A percentile compares a stretch with the other conserved stretches of the same genome.
These are phyloP conservation scores for Octopus bimaculoides DNA, from an alignment of 1,140 invertebrate genomes.

Conservation along the genomic window DNA sequence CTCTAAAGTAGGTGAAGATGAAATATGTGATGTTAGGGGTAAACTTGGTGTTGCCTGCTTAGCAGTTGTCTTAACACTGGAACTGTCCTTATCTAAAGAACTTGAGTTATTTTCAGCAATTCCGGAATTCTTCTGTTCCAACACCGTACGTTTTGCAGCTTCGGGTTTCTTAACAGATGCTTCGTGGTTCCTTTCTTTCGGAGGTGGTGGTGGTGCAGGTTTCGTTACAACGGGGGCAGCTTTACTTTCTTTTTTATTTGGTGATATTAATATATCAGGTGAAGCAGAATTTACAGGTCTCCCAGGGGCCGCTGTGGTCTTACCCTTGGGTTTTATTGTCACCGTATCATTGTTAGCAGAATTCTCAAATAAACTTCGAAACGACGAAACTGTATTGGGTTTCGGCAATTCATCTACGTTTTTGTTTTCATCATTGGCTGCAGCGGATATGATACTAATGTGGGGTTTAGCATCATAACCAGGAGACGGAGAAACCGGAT, in stretches of 20 bases:
- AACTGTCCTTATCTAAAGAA: too few relatives aligned
- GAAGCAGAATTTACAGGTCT: too few relatives aligned
- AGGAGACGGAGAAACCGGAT: neutral
- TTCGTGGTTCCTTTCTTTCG: too few relatives aligned
- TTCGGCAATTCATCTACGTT: neutral
- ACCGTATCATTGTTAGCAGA: neutral
- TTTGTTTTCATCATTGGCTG: neutral
- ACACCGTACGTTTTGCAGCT: neutral
- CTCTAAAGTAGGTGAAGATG: neutral
- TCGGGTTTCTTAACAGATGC: neutral
- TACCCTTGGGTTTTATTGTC: neutral
- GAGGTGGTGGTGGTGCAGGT: too few relatives aligned
- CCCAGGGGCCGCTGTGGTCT: neutral
- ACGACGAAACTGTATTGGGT: neutral
- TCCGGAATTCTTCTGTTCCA: neutral
- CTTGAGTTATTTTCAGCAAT: too few relatives aligned
- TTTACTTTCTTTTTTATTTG: too few relatives aligned
- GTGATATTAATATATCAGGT: too few relatives aligned
- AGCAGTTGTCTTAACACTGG: too few relatives aligned
- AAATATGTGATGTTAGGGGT: too few relatives aligned
- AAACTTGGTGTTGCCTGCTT: too few relatives aligned
- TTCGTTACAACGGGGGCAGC: too few relatives aligned
- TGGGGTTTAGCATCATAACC: neutral
- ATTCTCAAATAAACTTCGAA: conserved; percentile 6
- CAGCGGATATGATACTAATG: neutral